Conservation (phyloP, 2,113 vertebrate species). For the Cephalopholis sonnerati region DNA sequence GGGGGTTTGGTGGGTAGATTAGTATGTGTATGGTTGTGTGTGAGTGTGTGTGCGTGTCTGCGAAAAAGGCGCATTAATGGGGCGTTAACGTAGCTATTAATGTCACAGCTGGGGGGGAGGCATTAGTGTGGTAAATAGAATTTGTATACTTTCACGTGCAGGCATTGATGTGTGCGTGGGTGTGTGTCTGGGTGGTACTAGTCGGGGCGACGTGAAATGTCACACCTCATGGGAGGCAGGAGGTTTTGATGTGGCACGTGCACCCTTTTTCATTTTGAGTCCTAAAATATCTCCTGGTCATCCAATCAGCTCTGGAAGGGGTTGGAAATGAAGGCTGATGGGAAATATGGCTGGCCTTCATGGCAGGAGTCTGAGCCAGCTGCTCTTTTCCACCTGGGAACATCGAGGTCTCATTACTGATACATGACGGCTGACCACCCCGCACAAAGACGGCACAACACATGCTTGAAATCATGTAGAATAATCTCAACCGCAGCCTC, state of each 20-base stretch:
- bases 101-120: constrained; percentile 60
- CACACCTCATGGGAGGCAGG: constrained; percentile 42
- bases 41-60: constrained; percentile 26
- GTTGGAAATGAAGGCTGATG: constrained; percentile 34
- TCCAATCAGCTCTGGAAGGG: constrained; percentile 23
- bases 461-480: background rate
- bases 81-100: constrained; percentile 70
- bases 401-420: constrained; percentile 7
- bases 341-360: constrained; percentile 28
- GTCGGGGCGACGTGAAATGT: constrained; percentile 52
- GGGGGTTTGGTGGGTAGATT: constrained; percentile 40
- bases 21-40: constrained; percentile 24
- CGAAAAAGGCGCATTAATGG: constrained; percentile 55
- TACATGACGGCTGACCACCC: constrained; percentile 13
- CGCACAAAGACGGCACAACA: background rate
- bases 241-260: constrained; percentile 48
- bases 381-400: constrained; percentile 15
- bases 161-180: background rate
- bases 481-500: background rate
- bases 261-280: constrained; percentile 37
- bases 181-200: constrained; percentile 11
- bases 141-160: constrained; percentile 55
- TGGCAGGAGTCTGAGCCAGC: constrained; percentile 4
- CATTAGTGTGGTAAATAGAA: constrained; percentile 61
- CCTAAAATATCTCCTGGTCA: constrained; percentile 51